These are phyloP conservation scores for Corythucha ciliata DNA, from an alignment of 2,888 invertebrate genomes.

Conservation along the genomic window DNA sequence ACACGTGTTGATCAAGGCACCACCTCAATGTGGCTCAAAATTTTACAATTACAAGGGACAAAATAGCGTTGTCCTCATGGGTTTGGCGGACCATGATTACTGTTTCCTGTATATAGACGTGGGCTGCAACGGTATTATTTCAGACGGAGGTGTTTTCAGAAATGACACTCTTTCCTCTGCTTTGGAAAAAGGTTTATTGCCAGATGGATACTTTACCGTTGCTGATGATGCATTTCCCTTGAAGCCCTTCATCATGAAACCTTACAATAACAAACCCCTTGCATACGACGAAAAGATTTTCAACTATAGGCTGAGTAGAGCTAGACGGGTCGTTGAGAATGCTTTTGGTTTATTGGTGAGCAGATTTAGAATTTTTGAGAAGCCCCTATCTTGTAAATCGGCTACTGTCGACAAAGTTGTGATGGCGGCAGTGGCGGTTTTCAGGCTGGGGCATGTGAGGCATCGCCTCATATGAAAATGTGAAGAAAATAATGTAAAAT, in stretches of 20 bases:
- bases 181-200: slow-evolving; percentile 23
- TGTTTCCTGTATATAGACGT: background rate
- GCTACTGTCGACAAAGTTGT: slow-evolving; percentile 10
- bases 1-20: slow-evolving; percentile 34
- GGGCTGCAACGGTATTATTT: background rate
- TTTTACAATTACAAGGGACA: slow-evolving; percentile 35
- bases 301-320: slow-evolving; percentile 32
- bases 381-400: background rate
- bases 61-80: slow-evolving; percentile 35
- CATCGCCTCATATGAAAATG: too few relatives aligned
- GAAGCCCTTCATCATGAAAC: slow-evolving; percentile 28
- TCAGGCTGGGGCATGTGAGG: too few relatives aligned
- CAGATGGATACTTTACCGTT: slow-evolving; percentile 15
- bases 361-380: slow-evolving; percentile 31
- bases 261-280: slow-evolving; percentile 18
- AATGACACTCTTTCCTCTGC: background rate
- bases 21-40: slow-evolving; percentile 31
- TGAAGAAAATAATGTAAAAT: too few relatives aligned
- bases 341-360: slow-evolving; percentile 30
- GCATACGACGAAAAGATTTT: too few relatives aligned
- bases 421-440: too few relatives aligned
- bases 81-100: slow-evolving; percentile 28
- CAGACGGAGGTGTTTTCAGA: background rate
- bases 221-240: slow-evolving; percentile 28
- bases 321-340: slow-evolving; percentile 31